phyloP scores from a whole-genome alignment of 2,797 vertebrate genomes.

The Darevskia mixta region DNA sequence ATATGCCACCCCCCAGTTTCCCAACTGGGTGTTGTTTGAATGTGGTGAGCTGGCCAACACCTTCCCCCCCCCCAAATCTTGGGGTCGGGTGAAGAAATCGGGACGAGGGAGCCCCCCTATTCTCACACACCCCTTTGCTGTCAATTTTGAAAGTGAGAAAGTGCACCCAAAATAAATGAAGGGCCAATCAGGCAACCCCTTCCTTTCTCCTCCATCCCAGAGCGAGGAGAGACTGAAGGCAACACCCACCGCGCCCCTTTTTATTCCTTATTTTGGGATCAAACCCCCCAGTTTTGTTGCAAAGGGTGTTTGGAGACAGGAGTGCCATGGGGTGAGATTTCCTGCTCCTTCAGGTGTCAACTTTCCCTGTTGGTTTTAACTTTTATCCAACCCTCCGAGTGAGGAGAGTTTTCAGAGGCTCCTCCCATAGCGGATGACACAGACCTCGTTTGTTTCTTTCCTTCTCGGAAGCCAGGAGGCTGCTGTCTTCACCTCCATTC shows the following conservation, averaged over 20 bases:
- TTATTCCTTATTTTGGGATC: not conserved
- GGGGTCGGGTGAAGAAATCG: not conserved
- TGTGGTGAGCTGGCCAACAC: not conserved
- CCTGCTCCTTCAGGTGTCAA: too few species aligned
- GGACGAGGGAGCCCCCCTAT: not conserved
- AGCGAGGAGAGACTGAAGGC: not conserved
- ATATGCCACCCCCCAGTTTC: not conserved
- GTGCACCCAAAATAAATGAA: too few species aligned
- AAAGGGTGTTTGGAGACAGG: not conserved
- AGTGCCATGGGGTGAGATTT: not conserved
- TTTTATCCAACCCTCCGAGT: not conserved
- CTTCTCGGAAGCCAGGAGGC: not conserved
- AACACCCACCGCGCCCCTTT: not conserved
- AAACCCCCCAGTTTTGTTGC: not conserved
- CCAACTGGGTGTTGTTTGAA: not conserved
- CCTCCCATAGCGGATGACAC: not conserved
- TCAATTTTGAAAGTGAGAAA: too few species aligned
- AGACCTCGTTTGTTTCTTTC: not conserved
- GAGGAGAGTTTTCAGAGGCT: not conserved
- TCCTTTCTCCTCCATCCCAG: too few species aligned
- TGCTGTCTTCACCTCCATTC: not conserved
- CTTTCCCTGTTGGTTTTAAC: too few species aligned
- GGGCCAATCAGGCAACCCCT: not conserved
- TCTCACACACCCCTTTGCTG: not conserved
- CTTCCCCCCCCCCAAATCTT: accelerated